These are phyloP conservation scores for Cyanocitta stelleri DNA, from an alignment of 2,113 vertebrate genomes.

Conservation along the genomic window DNA sequence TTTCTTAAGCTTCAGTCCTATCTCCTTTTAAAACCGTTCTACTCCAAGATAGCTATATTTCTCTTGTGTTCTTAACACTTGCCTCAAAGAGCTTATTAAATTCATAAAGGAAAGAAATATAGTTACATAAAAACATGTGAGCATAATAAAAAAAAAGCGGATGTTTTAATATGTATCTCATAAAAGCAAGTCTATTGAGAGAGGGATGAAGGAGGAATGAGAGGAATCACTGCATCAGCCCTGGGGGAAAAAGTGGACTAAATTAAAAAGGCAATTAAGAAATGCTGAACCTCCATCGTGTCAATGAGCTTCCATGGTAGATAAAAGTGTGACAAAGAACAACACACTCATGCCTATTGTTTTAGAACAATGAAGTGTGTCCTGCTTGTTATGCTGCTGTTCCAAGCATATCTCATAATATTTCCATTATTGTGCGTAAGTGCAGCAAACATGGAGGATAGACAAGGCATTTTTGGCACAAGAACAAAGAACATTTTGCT, in stretches of 20 bases:
- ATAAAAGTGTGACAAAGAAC: conserved; percentile 1
- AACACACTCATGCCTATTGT: conserved; percentile 2
- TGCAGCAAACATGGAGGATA: neutral
- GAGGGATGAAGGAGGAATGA: neutral
- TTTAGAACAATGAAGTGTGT: conserved; percentile 37
- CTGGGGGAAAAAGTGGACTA: conserved; percentile 8
- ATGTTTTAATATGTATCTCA: conserved; percentile 23
- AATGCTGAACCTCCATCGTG: neutral
- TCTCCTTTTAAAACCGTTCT: neutral
- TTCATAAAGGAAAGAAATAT: conserved; percentile 10
- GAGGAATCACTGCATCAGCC: neutral
- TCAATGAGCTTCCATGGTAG: conserved; percentile 26
- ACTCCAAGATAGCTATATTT: neutral
- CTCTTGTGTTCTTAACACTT: neutral
- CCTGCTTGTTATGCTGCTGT: conserved; percentile 32
- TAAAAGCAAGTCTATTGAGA: neutral
- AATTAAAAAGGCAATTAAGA: conserved; percentile 63
- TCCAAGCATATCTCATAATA: conserved; percentile 20
- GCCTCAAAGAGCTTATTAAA: neutral
- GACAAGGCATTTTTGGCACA: conserved; percentile 48
- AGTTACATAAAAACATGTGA: neutral
- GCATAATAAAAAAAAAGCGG: conserved; percentile 22
- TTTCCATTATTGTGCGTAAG: conserved; percentile 35
- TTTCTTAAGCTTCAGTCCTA: neutral
- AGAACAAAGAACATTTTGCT: conserved; percentile 59